Conservation (phyloP, 2,113 vertebrate genomes). For the Atrichornis clamosus region DNA sequence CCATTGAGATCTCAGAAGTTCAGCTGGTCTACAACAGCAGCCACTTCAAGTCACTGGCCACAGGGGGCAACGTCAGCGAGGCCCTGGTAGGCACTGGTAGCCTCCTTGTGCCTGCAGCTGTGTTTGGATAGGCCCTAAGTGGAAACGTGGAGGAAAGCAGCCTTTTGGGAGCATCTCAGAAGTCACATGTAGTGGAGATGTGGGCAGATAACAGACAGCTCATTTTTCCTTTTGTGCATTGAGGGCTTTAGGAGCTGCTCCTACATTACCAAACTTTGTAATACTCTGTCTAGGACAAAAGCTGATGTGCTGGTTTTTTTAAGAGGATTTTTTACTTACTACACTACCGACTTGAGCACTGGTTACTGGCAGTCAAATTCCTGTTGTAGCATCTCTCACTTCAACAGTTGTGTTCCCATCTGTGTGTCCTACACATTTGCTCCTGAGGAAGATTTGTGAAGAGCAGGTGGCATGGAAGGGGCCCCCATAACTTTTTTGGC, state of each 20-base stretch:
- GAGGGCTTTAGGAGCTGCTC: not conserved
- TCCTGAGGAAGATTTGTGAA: not conserved
- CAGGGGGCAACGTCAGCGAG: conserved; percentile 95
- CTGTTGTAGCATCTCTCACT: not conserved
- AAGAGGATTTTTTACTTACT: not conserved
- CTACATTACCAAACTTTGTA: not conserved
- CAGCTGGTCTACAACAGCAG: conserved; percentile 96
- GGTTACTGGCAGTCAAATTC: not conserved
- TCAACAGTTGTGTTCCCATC: not conserved
- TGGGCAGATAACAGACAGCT: not conserved
- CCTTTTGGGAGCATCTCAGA: not conserved
- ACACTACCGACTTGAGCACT: not conserved
- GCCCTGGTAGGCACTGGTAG: conserved; percentile 80
- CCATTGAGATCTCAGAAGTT: conserved; percentile 89
- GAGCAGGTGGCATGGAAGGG: not conserved
- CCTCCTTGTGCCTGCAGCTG: not conserved
- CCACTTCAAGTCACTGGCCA: conserved; percentile 97
- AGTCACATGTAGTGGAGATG: not conserved
- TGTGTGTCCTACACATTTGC: not conserved
- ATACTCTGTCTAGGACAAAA: not conserved
- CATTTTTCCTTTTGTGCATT: not conserved
- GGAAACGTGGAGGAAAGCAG: not conserved
- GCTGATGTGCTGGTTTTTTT: not conserved
- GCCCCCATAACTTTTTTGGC: not conserved
- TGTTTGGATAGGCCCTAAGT: not conserved